phyloP scores from a whole-genome alignment of 2,797 vertebrate genomes.

The Pteropus rufus region DNA sequence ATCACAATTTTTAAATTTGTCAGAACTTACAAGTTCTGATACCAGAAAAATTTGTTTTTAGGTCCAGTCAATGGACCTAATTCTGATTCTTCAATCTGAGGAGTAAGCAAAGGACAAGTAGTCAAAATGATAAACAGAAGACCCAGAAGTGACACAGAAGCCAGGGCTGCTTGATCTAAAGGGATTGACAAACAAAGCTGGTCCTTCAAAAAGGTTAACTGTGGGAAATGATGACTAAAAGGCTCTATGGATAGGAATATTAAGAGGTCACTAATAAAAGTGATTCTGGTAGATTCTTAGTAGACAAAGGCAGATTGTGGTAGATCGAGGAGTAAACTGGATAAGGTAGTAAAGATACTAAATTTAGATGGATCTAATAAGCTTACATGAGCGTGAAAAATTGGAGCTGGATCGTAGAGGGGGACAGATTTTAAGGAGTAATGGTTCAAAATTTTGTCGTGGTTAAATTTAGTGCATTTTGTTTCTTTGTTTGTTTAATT shows the following conservation, averaged over 20 bases:
- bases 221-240: background rate
- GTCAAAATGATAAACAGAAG: background rate
- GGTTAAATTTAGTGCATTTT: background rate
- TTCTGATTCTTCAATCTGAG: background rate
- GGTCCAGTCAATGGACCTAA: background rate
- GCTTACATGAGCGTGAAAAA: background rate
- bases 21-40: background rate
- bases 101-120: background rate
- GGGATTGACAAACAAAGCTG: background rate
- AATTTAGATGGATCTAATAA: background rate
- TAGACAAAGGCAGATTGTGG: background rate
- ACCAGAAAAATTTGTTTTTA: background rate
- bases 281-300: background rate
- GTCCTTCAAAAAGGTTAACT: background rate
- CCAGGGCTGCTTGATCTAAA: background rate
- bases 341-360: background rate
- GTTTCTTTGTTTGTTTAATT: background rate
- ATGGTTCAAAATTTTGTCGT: background rate
- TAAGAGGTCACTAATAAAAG: background rate
- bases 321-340: too few relatives aligned
- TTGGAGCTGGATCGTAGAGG: background rate
- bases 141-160: background rate
- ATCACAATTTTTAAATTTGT: background rate
- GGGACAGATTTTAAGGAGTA: background rate
- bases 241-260: background rate